Percentiles rank a stretch among this genome's conserved stretches.
These are phyloP conservation scores for Oryzias javanicus DNA, from an alignment of 2,113 vertebrate species.

Conservation along the genomic window DNA sequence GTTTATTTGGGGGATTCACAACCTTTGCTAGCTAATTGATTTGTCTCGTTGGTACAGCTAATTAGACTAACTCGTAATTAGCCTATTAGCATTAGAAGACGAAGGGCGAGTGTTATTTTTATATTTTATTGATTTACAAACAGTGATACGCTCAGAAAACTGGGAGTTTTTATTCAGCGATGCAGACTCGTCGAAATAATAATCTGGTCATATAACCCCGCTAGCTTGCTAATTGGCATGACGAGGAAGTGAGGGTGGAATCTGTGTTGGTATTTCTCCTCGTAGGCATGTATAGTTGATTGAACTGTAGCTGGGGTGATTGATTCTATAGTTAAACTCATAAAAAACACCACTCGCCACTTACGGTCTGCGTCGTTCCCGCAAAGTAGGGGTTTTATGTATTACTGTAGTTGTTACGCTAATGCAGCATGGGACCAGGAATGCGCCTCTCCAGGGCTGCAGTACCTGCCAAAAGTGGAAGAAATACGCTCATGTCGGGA, in stretches of 20 bases:
- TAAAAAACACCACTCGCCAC: too few relatives aligned
- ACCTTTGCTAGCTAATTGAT: constrained; percentile 76
- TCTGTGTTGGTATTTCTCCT: constrained; percentile 60
- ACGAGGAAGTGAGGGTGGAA: constrained; percentile 63
- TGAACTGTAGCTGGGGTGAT: constrained; percentile 1
- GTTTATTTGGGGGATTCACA: constrained; percentile 44
- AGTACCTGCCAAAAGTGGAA: constrained; percentile 7
- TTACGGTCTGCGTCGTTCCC: too few relatives aligned
- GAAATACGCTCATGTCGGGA: neutral
- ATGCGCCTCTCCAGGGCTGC: constrained; percentile 5
- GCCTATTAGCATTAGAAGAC: constrained; percentile 34
- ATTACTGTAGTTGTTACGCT: neutral
- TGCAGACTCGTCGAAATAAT: constrained; percentile 33
- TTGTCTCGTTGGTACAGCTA: constrained; percentile 67
- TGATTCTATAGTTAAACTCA: neutral
- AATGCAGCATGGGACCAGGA: constrained; percentile 13
- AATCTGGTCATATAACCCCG: constrained; percentile 45
- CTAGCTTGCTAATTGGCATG: constrained; percentile 76
- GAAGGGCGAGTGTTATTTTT: neutral
- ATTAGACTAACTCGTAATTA: constrained; percentile 78
- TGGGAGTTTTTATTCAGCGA: constrained; percentile 10
- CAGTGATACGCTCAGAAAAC: too few relatives aligned
- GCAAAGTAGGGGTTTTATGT: too few relatives aligned
- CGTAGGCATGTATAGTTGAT: constrained; percentile 21
- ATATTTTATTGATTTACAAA: constrained; percentile 20